These are phyloP conservation scores for Steinernema hermaphroditum DNA, from an alignment of 2,888 invertebrate species.

Conservation along the genomic window DNA sequence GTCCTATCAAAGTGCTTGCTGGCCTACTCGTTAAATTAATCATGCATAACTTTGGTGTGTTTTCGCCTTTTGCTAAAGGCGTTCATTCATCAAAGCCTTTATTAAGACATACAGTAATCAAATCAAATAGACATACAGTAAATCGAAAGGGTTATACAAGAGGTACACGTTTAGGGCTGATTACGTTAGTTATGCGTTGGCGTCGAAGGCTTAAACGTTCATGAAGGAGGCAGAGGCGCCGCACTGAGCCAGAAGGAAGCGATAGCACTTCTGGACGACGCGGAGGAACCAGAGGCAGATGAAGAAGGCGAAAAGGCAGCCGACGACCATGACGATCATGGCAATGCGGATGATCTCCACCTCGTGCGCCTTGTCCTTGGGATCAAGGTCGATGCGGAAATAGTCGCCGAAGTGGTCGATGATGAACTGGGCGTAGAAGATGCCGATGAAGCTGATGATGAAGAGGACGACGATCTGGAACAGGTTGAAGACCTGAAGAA, in stretches of 20 bases:
- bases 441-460: slow-evolving; percentile 19
- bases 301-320: slow-evolving; percentile 11
- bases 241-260: slow-evolving; percentile 12
- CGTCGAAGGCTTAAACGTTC: neutral
- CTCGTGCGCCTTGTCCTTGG: slow-evolving; percentile 23
- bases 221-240: slow-evolving; percentile 8
- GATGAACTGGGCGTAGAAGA: slow-evolving; percentile 18
- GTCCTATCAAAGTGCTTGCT: too few species aligned
- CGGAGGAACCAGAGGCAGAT: slow-evolving; percentile 15
- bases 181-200: neutral
- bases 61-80: too few species aligned
- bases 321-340: slow-evolving; percentile 19
- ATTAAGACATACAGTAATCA: too few species aligned
- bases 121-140: too few species aligned
- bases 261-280: slow-evolving; percentile 25
- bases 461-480: slow-evolving; percentile 3
- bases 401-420: slow-evolving; percentile 13
- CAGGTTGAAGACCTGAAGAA: slow-evolving; percentile 2
- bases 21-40: too few species aligned
- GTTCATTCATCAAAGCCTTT: too few species aligned
- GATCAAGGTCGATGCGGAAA: slow-evolving; percentile 9
- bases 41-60: too few species aligned
- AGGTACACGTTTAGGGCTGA: slow-evolving; percentile 9
- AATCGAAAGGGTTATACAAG: too few species aligned
- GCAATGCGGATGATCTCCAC: slow-evolving; percentile 19